Evolutionary conservation across 1,140 invertebrate genomes (phyloP), one percentile per base, ranked within the genome.

Genomic region (Geopemphigus sp.): DNA sequence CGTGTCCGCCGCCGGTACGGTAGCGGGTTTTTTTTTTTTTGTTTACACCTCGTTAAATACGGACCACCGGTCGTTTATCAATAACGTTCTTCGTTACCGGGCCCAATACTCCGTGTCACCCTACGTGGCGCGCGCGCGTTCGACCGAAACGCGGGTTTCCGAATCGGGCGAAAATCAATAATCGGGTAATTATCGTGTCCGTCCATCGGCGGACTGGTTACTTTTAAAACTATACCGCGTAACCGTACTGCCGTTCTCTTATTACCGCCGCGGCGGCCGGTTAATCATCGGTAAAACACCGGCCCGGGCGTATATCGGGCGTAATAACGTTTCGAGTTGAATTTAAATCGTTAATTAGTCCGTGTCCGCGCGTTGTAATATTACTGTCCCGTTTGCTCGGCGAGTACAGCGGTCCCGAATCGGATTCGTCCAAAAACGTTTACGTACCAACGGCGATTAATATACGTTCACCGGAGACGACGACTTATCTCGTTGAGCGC

Each of bases 1-100:
- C 63, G 32, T 17, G 32, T 66, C 32, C 12, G 63, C 32, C 11
- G 32, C 8, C 22, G 22, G n/a, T n/a, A 10, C 64, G 22, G 64
- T 68, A 68, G 64, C 39, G n/a, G 64, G 63, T 66, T 22, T n/a
- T n/a, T n/a, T n/a, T n/a, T n/a, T 39, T 39, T 39, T 39, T 39
- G 3, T 19, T 68, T 68, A 68, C 64, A 68, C 64, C n/a, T 68
- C 64, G 47, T 68, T 68, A 68, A 47, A 22, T 68, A 47, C 22
- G 45, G 1, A 1, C 19, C 4, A 1, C 14, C 19, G 63, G 64
- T 68, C 64, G 39, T 68, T 68, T 47, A 68, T 68, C 64, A 68
- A 47, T 68, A 17, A 26, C n/a, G n/a, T 61, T 32, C 59, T 66
- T 66, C 29, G n/a, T 64, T 64, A 11, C 32, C 63, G 63, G 19